Evolutionary conservation across 2,797 vertebrate genomes (phyloP).

Genomic region (Stomatorhinus walkeri): DNA sequence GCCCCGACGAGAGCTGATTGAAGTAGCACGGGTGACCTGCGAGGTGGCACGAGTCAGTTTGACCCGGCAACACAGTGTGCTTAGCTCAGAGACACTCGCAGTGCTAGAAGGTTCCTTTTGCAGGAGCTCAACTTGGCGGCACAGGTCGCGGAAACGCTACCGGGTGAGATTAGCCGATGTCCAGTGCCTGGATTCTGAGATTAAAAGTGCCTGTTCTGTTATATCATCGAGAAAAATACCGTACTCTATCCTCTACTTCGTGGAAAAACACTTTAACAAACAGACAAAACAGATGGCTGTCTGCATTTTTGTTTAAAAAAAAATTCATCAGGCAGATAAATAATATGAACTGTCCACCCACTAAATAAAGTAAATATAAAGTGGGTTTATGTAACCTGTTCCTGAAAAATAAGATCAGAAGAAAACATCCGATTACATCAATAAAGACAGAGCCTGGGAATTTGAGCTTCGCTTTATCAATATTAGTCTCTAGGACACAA

Average conservation of each 20-base stretch:
- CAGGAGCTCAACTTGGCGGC: background rate
- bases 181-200: background rate
- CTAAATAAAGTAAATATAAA: background rate
- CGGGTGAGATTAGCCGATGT: background rate
- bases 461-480: background rate
- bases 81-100: background rate
- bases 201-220: background rate
- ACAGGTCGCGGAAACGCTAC: background rate
- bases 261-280: background rate
- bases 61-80: background rate
- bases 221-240: background rate
- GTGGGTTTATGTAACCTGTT: background rate
- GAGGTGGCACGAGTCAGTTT: background rate
- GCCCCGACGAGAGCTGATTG: conserved; percentile 58
- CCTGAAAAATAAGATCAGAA: background rate
- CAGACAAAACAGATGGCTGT: background rate
- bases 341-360: background rate
- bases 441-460: background rate
- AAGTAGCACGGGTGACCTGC: conserved; percentile 56
- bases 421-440: background rate
- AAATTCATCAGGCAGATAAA: background rate
- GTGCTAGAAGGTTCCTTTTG: background rate
- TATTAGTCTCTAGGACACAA: background rate
- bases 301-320: background rate
- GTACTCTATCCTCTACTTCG: background rate